Evolutionary conservation across 2,888 invertebrate genomes (phyloP).

Genomic region (Heteromyza rotundicornis): DNA sequence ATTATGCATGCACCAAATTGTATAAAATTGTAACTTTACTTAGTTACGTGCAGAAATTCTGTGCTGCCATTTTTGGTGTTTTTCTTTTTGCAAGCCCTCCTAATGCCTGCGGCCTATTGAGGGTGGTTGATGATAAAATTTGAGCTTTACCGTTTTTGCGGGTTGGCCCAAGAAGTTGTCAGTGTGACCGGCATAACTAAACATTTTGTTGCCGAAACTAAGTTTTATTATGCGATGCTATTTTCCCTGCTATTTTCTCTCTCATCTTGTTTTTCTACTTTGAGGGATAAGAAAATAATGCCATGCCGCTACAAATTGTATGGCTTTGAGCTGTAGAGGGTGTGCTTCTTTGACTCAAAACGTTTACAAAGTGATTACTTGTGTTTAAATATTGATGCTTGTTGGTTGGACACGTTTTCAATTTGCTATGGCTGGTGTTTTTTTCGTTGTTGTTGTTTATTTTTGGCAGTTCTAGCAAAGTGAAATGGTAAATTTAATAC

Average conservation of each 20-base stretch:
- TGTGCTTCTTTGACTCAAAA: conserved; percentile 8
- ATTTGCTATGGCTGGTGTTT: conserved; percentile 32
- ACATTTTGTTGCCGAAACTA: conserved; percentile 18
- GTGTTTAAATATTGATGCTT: conserved; percentile 56
- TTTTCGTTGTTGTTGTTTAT: too few relatives aligned
- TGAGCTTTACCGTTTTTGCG: conserved; percentile 33
- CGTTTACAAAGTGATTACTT: conserved; percentile 58
- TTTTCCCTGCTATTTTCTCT: neutral
- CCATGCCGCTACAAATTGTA: too few relatives aligned
- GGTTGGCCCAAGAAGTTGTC: conserved; percentile 25
- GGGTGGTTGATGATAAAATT: conserved; percentile 31
- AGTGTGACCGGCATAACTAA: conserved; percentile 32
- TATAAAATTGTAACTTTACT: conserved; percentile 54
- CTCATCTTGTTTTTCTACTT: too few relatives aligned
- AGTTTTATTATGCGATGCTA: neutral
- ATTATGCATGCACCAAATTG: conserved; percentile 58
- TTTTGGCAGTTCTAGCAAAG: too few relatives aligned
- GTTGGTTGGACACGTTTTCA: conserved; percentile 56
- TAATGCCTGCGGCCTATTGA: neutral
- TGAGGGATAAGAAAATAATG: too few relatives aligned
- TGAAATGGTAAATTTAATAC: too few relatives aligned
- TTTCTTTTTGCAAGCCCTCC: neutral
- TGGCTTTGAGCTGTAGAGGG: too few relatives aligned
- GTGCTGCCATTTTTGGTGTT: neutral
- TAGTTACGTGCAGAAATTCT: conserved; percentile 52